Base-by-base conservation (phyloP, 2,797 vertebrate genomes). In the Carduelis carduelis region DNA sequence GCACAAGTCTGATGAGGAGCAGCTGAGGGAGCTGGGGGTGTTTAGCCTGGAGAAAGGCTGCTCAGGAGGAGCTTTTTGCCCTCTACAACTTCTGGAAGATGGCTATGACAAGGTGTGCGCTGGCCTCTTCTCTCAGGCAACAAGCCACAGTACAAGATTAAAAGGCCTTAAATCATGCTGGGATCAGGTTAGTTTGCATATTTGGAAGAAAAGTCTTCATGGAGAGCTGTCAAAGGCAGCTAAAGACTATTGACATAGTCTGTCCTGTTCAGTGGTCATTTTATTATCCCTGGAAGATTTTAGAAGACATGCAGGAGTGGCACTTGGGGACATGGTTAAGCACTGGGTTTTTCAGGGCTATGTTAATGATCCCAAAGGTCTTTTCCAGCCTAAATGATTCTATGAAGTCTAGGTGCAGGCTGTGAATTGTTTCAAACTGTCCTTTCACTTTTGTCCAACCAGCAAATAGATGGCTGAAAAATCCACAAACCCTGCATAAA, bases 261-360 rank as follows among this genome's bases (percentile, higher is more conserved):
- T 61, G 19, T 49, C 9, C 1, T 1, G 20, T 47, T n/a, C 21
- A 12, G 27, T 12, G 11, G 5, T 24, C 8, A 1, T 24, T 76
- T 76, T 46, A 11, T 17, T 30, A 37, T 50, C 16, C 23, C 11
- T 76, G 35, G 23, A 56, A 21, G 28, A 39, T 52, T 34, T 72
- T 22, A 34, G n/a, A 80, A 65, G 17, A 39, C 13, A 8, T 26
- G 6, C 37, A 49, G 35, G 17, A 63, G 8, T 14, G 49, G 14
- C 35, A 15, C 23, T 4, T 69, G 20, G 20, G 16, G 16, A 28
- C 49, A 34, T 5, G 9, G 5, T 63, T 63, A 56, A 44, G 5
- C 20, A 37, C 1, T 63, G 37, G 43, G 11, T 6, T 37, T 49
- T 55, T 63, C 27, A 69, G 16, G 43, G 6, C 43, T 50, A 6